Evolutionary conservation across 1,140 invertebrate genomes (phyloP), one percentile per base, ranked within the genome.

Genomic region (Hyles vespertilio): DNA sequence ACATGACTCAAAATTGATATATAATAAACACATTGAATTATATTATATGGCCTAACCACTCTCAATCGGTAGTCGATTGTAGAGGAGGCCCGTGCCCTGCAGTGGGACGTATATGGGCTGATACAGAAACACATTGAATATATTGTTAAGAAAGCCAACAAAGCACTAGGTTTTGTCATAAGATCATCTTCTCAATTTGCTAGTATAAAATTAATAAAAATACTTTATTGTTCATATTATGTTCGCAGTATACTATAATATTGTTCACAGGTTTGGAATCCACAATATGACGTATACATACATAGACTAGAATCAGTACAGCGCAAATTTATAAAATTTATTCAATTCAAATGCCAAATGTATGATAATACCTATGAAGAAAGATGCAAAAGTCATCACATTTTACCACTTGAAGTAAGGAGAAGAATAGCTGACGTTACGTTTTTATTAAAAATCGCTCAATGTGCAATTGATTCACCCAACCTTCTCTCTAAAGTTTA

Each of bases 381-480:
- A 34, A 65, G 40, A 36, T 60, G 58, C 50, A 32, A 40, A 3
- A 56, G 57, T 32, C 53, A 64, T 52, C 62, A 64, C 49, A 52
- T 64, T 32, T 33, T 64, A 47, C 62, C 58, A 22, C 43, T 65
- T n/a, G 12, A 50, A 1, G 12, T 45, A 51, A 60, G 63, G 34
- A 47, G 58, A 44, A 48, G 47, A 47, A 65, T 61, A 32, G 36
- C 46, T 6, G 58, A 61, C 47, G 33, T 58, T 32, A 34, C 44
- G 9, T 48, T 47, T 8, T 9, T 59, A 40, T 6, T 12, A 11
- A 53, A 53, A 53, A 53, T 44, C 12, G 51, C 51, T 12, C 51
- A 53, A 44, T 43, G 10, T 8, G 1, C 4, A 7, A 40, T 61
- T 7, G 53, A 61, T 32, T 52, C 53, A 8, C 54, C 59, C 32